A percentile compares a stretch with the other conserved stretches of the same genome.
Conservation (phyloP, 2,797 vertebrate genomes). For the Anabacerthia variegaticeps region DNA sequence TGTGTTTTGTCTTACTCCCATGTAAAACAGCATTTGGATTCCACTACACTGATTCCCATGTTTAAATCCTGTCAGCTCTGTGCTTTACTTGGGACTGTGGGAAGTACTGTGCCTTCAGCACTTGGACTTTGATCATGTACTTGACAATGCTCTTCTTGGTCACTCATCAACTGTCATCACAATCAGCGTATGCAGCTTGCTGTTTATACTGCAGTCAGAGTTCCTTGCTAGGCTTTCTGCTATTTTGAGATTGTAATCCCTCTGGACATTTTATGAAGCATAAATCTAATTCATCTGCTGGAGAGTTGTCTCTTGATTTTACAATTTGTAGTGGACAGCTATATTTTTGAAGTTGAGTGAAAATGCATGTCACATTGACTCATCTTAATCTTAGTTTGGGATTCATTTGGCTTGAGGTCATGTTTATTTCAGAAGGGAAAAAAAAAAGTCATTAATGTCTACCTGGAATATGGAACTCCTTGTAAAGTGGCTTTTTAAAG, state of each 20-base stretch:
- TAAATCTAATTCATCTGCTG: neutral
- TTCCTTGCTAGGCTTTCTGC: neutral
- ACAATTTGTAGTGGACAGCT: neutral
- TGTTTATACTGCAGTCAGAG: neutral
- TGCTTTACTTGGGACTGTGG: neutral
- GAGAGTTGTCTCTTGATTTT: conserved; percentile 4
- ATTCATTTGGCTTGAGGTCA: neutral
- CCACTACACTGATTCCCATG: accelerated
- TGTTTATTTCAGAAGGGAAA: neutral
- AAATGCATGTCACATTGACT: neutral
- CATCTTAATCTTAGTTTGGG: neutral
- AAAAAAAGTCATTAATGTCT: accelerated
- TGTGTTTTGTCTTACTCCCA: neutral
- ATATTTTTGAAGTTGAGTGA: neutral
- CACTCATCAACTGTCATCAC: neutral
- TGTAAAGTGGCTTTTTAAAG: neutral
- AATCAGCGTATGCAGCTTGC: neutral
- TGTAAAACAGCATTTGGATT: neutral
- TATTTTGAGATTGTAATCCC: neutral
- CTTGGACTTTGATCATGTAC: neutral
- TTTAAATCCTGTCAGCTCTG: neutral
- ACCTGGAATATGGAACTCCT: neutral
- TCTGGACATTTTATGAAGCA: conserved; percentile 7
- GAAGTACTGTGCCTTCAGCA: neutral
- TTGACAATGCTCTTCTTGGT: neutral